Evolutionary conservation across 1,140 invertebrate species (phyloP).

Genomic region (Epicauta chinensis): DNA sequence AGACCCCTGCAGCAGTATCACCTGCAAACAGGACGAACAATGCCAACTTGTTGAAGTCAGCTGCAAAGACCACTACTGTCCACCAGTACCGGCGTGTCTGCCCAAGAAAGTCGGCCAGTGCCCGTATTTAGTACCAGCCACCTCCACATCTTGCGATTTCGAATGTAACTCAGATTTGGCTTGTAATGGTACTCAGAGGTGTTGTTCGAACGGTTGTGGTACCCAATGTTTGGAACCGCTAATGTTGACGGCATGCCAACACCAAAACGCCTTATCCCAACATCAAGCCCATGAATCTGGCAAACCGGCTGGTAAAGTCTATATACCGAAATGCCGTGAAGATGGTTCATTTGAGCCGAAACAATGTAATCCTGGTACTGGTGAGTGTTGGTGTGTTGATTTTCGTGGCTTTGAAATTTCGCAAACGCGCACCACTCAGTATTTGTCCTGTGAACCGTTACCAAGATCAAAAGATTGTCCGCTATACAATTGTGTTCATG

Average conservation of each 20-base stretch:
- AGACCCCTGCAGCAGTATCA: slow-evolving; percentile 66
- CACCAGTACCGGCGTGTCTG: slow-evolving; percentile 73
- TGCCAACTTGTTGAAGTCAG: slow-evolving; percentile 77
- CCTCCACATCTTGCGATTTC: slow-evolving; percentile 62
- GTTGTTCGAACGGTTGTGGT: slow-evolving; percentile 81
- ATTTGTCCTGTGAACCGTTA: slow-evolving; percentile 37
- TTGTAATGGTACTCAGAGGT: slow-evolving; percentile 61
- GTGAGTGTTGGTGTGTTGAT: slow-evolving; percentile 88
- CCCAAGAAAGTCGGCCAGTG: slow-evolving; percentile 71
- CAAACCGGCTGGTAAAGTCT: slow-evolving; percentile 63
- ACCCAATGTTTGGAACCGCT: slow-evolving; percentile 70
- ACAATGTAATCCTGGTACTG: slow-evolving; percentile 70
- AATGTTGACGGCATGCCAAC: slow-evolving; percentile 72
- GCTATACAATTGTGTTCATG: slow-evolving; percentile 51
- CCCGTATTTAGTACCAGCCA: slow-evolving; percentile 72
- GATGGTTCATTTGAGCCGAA: slow-evolving; percentile 70
- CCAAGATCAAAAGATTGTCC: slow-evolving; percentile 50
- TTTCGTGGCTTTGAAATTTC: slow-evolving; percentile 72
- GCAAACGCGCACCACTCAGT: slow-evolving; percentile 45
- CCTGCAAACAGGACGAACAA: slow-evolving; percentile 54
- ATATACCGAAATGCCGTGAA: slow-evolving; percentile 70
- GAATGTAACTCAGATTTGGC: slow-evolving; percentile 70
- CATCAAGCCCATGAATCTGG: slow-evolving; percentile 70
- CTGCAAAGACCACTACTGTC: slow-evolving; percentile 71
- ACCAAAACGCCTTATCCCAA: slow-evolving; percentile 58